Base-by-base conservation (phyloP, 2,888 invertebrate genomes). In the Sminthurinus aureus region DNA sequence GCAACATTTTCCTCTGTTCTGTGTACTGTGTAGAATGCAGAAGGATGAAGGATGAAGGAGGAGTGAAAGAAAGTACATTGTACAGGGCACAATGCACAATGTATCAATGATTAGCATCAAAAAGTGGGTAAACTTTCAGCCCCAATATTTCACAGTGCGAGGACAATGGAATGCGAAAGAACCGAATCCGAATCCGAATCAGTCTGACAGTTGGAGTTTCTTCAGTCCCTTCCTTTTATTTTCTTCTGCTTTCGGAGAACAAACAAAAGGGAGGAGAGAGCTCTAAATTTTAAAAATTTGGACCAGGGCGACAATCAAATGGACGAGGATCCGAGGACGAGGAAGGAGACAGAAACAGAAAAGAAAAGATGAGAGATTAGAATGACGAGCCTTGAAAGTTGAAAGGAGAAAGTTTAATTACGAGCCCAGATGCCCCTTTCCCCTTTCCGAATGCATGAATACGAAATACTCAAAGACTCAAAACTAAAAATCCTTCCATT, bases 401-500 rank as follows among this genome's bases (percentile, higher is more conserved):
- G 66, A 38, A 38, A 66, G 75, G 50, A 80, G 51, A 86, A 86
- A 86, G 83, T 87, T 87, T 87, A 87, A 87, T 87, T 87, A 86
- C 85, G 84, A 86, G 85, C 87, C 85, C 86, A 79, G 38, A 85
- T 87, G 87, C 85, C 87, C 86, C 75, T 84, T 87, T 87, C 87
- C 83, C 87, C 81, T 85, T n/a, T 78, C 82, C 83, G 80, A 83
- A 81, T 85, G 87, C 84, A 85, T 87, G 87, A 86, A 87, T 85
- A 86, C 85, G 85, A 87, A 87, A 83, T 85, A 87, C 83, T 86
- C 83, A 84, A 86, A n/a, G n/a, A n/a, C n/a, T n/a, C n/a, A n/a
- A n/a, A n/a, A n/a, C n/a, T n/a, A n/a, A n/a, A n/a, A 86, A 86
- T 86, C 85, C 81, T 85, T 85, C 84, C 84, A 84, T 84, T 86